A percentile compares a stretch with the other conserved stretches of the same genome.
Conservation (phyloP, 2,113 vertebrate species). For the Lophius piscatorius region DNA sequence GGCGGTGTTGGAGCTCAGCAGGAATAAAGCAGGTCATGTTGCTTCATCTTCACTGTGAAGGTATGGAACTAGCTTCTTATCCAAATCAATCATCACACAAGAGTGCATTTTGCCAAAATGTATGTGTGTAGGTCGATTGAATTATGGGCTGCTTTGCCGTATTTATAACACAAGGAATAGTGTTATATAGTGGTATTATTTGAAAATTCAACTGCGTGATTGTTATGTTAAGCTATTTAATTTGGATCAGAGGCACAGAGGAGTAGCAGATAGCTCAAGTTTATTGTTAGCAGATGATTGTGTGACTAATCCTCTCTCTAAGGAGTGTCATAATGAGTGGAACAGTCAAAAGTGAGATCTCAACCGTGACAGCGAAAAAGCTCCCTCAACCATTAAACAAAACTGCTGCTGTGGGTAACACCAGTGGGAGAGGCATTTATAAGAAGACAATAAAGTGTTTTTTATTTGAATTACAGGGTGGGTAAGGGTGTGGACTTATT, state of each 20-base stretch:
- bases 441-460: slow-evolving; percentile 67
- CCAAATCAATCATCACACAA: too few species aligned
- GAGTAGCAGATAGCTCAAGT: slow-evolving; percentile 24
- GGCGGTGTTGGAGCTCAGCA: too few species aligned
- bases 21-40: too few species aligned
- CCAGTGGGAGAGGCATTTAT: slow-evolving; percentile 61
- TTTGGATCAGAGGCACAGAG: slow-evolving; percentile 1
- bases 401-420: slow-evolving; percentile 56
- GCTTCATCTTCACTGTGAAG: not conserved
- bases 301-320: slow-evolving; percentile 27
- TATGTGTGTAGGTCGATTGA: too few species aligned
- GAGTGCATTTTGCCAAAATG: too few species aligned
- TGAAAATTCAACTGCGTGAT: too few species aligned
- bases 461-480: slow-evolving; percentile 60
- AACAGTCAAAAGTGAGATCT: slow-evolving; percentile 47
- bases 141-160: not conserved
- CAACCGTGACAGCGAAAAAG: slow-evolving; percentile 41
- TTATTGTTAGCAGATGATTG: slow-evolving; percentile 41
- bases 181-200: too few species aligned
- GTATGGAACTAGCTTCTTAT: not conserved
- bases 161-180: slow-evolving; percentile 13
- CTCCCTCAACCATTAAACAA: slow-evolving; percentile 52
- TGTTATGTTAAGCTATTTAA: too few species aligned
- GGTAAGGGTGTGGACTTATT: slow-evolving; percentile 61
- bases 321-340: slow-evolving; percentile 40